Evolutionary conservation across 2,113 vertebrate species (phyloP).

Genomic region (Caranx melampygus): DNA sequence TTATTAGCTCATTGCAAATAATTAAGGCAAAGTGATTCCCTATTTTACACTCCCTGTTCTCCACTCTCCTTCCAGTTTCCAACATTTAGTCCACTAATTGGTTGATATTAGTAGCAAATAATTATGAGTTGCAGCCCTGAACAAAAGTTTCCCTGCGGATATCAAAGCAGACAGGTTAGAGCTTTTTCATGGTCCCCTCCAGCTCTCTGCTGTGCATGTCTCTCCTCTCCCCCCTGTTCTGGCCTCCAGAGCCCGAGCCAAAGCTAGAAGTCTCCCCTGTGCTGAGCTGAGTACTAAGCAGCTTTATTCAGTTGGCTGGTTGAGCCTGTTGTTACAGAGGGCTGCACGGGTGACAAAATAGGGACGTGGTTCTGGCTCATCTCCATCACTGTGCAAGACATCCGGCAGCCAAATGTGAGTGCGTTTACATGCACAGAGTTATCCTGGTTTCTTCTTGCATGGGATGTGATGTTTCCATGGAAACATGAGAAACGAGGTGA

Average conservation of each 20-base stretch:
- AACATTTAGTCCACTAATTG: background rate
- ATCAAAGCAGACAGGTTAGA: background rate
- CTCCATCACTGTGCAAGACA: background rate
- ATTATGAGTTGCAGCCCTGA: background rate
- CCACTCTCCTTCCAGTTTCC: background rate
- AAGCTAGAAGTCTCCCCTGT: background rate
- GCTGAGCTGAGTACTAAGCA: constrained; percentile 19
- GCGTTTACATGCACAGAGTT: background rate
- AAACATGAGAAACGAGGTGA: background rate
- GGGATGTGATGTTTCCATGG: background rate
- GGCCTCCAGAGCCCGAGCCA: constrained; percentile 15
- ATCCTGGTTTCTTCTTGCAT: background rate
- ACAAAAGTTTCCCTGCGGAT: background rate
- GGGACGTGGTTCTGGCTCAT: background rate
- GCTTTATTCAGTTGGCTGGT: constrained; percentile 2
- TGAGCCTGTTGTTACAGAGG: background rate
- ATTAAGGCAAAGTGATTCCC: too few species aligned
- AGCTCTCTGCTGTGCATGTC: background rate
- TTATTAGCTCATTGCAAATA: too few species aligned
- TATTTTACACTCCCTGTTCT: too few species aligned
- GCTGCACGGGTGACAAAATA: background rate
- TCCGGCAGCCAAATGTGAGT: background rate
- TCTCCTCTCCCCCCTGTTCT: constrained; percentile 8
- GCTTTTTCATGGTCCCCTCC: background rate
- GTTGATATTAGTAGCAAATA: background rate